phyloP scores from a whole-genome alignment of 2,888 invertebrate genomes.

The Aphidoletes aphidimyza region DNA sequence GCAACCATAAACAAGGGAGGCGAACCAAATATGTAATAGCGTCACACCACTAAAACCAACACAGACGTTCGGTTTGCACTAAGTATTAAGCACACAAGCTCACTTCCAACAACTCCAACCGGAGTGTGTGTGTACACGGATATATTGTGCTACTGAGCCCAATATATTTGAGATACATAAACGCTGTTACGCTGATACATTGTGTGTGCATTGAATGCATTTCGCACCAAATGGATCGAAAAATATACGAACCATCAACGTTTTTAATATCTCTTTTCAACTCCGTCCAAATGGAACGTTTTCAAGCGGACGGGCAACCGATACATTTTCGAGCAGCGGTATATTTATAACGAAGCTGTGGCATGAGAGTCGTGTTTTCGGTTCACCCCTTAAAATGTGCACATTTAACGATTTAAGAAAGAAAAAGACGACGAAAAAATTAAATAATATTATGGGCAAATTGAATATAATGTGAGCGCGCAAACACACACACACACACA shows the following conservation, averaged over 20 bases:
- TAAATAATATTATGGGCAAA: slow-evolving; percentile 54
- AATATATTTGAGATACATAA: slow-evolving; percentile 40
- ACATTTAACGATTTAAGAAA: not conserved
- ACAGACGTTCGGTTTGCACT: slow-evolving; percentile 2
- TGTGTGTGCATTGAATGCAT: slow-evolving; percentile 35
- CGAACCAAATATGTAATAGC: slow-evolving; percentile 51
- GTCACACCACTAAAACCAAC: slow-evolving; percentile 53
- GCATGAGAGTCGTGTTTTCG: slow-evolving; percentile 56
- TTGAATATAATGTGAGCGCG: slow-evolving; percentile 28
- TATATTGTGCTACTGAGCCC: not conserved
- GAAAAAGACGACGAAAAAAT: not conserved
- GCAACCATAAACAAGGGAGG: slow-evolving; percentile 53
- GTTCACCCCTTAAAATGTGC: slow-evolving; percentile 55
- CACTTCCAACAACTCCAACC: not conserved
- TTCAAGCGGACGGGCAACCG: no score
- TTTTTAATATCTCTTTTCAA: not conserved
- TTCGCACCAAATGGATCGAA: slow-evolving; percentile 52
- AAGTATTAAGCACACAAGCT: not conserved
- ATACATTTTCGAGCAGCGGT: slow-evolving; percentile 26
- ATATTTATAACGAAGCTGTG: slow-evolving; percentile 54
- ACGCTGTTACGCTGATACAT: no score
- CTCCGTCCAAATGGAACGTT: not conserved
- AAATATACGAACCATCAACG: slow-evolving; percentile 19
- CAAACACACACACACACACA: not conserved
- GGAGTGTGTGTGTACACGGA: not conserved